A percentile compares a stretch with the other conserved stretches of the same genome.
Conservation (phyloP, 2,797 vertebrate species). For the Clamator glandarius region DNA sequence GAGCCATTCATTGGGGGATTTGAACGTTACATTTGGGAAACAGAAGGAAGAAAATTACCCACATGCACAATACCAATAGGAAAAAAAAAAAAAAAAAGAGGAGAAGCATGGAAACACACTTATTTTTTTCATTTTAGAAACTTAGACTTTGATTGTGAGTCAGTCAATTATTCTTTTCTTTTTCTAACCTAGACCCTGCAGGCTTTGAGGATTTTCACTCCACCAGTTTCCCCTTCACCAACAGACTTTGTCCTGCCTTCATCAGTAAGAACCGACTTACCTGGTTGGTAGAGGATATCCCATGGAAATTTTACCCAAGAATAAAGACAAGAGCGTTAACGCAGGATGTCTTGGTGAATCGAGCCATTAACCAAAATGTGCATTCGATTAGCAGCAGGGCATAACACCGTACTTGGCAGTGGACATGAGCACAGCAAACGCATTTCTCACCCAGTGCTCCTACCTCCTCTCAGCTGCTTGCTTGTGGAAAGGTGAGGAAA, state of each 20-base stretch:
- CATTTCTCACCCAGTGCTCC: neutral
- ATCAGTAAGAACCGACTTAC: neutral
- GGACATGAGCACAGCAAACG: neutral
- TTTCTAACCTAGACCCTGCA: neutral
- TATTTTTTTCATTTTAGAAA: neutral
- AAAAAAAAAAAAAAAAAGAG: neutral
- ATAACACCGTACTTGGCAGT: neutral
- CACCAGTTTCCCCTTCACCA: neutral
- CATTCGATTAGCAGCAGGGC: neutral
- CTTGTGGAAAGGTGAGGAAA: neutral
- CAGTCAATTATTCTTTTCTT: neutral
- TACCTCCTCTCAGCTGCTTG: neutral
- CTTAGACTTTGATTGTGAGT: neutral
- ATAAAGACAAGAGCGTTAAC: neutral
- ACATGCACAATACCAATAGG: neutral
- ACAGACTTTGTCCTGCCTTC: neutral
- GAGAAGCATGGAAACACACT: neutral
- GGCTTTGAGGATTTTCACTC: neutral
- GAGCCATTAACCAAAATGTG: neutral
- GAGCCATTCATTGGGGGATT: neutral
- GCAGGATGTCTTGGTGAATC: neutral
- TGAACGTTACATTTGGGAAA: neutral
- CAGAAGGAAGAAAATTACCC: neutral
- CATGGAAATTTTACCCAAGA: neutral
- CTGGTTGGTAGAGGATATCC: neutral